A percentile compares a stretch with the other conserved stretches of the same genome.
Conservation (phyloP, 2,113 vertebrate genomes). For the Pleuronectes platessa region DNA sequence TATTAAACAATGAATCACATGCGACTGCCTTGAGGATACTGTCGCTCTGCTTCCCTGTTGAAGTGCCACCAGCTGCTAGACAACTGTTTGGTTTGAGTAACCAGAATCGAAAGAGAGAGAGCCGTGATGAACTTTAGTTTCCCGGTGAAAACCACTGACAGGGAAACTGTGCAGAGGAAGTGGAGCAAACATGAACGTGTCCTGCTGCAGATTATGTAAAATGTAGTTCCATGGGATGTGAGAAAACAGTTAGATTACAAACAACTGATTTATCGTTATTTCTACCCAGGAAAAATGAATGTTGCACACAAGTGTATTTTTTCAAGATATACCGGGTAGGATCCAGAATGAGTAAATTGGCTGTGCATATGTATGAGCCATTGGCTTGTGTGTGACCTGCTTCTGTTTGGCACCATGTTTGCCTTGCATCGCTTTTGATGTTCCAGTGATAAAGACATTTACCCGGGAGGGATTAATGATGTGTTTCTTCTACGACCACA, state of each 20-base stretch:
- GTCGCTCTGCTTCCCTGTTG: slow-evolving; percentile 19
- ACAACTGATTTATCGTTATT: slow-evolving; percentile 17
- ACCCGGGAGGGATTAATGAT: slow-evolving; percentile 30
- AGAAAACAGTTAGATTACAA: slow-evolving; percentile 9
- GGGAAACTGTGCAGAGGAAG: background rate
- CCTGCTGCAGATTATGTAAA: background rate
- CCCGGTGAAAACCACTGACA: background rate
- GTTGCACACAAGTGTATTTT: slow-evolving; percentile 12
- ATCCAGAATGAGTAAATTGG: slow-evolving; percentile 36
- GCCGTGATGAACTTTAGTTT: slow-evolving; percentile 27
- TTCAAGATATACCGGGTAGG: background rate
- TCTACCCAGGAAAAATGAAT: background rate
- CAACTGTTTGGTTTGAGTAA: slow-evolving; percentile 13
- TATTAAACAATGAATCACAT: slow-evolving; percentile 63
- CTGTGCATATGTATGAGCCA: slow-evolving; percentile 38
- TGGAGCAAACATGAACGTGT: slow-evolving; percentile 10
- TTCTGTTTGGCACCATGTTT: slow-evolving; percentile 47
- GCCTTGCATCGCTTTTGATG: slow-evolving; percentile 48
- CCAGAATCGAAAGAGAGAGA: slow-evolving; percentile 6
- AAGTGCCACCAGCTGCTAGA: slow-evolving; percentile 35
- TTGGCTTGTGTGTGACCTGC: slow-evolving; percentile 53
- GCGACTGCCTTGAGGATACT: slow-evolving; percentile 32
- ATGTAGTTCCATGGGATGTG: background rate
- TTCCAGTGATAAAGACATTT: slow-evolving; percentile 33
- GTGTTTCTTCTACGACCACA: background rate